Percentiles rank a stretch among this genome's conserved stretches.
Conservation (phyloP, 1,140 invertebrate species). For the Muscidifurax raptorellus region DNA sequence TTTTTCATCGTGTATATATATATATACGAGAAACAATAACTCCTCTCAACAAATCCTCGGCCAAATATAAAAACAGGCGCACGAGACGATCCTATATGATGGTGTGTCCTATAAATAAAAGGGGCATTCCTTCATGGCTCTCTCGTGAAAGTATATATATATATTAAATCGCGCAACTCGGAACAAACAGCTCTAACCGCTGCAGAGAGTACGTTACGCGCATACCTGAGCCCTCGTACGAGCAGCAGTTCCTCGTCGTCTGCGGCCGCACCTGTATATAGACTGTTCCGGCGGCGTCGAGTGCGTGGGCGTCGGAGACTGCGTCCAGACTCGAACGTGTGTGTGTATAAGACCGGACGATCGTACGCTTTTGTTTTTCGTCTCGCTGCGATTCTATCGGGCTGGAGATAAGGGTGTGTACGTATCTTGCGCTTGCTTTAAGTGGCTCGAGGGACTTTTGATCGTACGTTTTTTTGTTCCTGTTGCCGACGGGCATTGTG, state of each 20-base stretch:
- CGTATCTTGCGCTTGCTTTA: slow-evolving; percentile 19
- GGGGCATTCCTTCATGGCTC: slow-evolving; percentile 42
- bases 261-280: slow-evolving; percentile 73
- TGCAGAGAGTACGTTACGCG: slow-evolving; percentile 50
- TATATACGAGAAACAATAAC: no score
- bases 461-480: neutral
- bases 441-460: slow-evolving; percentile 21
- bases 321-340: slow-evolving; percentile 53
- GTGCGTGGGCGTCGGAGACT: slow-evolving; percentile 68
- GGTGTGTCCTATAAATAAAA: slow-evolving; percentile 26
- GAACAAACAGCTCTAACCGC: slow-evolving; percentile 47
- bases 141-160: slow-evolving; percentile 56
- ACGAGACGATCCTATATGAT: neutral
- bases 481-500: neutral
- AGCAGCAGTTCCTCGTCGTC: neutral
- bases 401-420: neutral
- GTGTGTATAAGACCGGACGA: slow-evolving; percentile 49
- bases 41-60: no score
- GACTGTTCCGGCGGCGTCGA: slow-evolving; percentile 52
- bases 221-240: slow-evolving; percentile 13
- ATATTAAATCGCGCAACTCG: slow-evolving; percentile 52
- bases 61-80: no score
- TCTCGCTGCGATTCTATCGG: slow-evolving; percentile 38
- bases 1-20: no score
- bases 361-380: slow-evolving; percentile 50